Conservation (phyloP, 2,113 vertebrate species). For the Oenanthe melanoleuca region DNA sequence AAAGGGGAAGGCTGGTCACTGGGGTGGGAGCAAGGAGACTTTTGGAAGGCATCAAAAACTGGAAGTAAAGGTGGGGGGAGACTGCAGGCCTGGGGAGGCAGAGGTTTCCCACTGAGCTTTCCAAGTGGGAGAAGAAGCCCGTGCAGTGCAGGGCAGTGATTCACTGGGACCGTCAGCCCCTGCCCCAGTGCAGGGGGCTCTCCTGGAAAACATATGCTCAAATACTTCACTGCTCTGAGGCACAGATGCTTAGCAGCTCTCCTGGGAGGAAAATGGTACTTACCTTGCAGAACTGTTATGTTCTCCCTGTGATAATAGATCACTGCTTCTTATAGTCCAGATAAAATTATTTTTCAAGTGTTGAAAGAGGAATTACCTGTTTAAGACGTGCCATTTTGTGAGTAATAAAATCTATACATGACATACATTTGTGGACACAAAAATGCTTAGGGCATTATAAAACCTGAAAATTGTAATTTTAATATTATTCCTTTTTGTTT, state of each 20-base stretch:
- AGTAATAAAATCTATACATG: background rate
- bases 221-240: background rate
- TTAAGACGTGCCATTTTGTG: background rate
- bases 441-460: background rate
- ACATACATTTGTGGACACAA: background rate
- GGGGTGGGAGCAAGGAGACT: rapidly evolving
- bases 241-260: background rate
- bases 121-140: rapidly evolving
- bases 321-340: background rate
- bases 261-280: background rate
- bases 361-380: background rate
- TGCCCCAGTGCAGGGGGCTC: rapidly evolving
- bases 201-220: background rate
- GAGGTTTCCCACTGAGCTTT: background rate
- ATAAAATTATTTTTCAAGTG: background rate
- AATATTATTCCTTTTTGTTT: background rate
- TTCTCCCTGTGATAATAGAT: background rate
- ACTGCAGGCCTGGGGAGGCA: rapidly evolving
- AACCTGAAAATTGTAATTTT: background rate
- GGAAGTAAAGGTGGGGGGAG: background rate
- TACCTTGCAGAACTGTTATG: background rate
- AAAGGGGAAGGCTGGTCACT: background rate
- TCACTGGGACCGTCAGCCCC: rapidly evolving
- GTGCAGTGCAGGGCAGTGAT: rapidly evolving
- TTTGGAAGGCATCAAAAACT: background rate